Evolutionary conservation across 1,140 invertebrate species (phyloP), one percentile per base, ranked within the genome.

Genomic region (Macrotrachela quadricornifera): DNA sequence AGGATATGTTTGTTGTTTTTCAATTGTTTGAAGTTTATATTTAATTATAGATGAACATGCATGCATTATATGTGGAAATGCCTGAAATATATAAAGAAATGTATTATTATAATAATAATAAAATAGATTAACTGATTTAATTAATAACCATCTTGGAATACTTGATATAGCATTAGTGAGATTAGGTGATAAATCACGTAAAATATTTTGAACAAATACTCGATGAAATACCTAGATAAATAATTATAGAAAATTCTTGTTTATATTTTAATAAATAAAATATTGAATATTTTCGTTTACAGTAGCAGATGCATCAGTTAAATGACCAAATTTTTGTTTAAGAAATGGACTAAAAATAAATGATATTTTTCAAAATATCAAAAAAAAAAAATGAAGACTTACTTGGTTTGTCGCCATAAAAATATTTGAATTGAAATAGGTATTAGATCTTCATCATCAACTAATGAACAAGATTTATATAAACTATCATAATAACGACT

Each of bases 351-450:
- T 49, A 40, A 16, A n/a, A 15, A 36, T 15, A 49, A 36, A 49
- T 36, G 3, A 9, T 4, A 16, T 49, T 11, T 4, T 16, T 30
- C 14, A 10, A 9, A 3, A 6, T 4, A 16, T 30, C 1, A 36
- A 1, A 39, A 1, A 6, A 46, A 45, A 40, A 55, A 8, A 16
- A 47, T 16, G 44, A 42, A 45, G 54, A 56, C 59, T 66, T 67
- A 84, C 76, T 87, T 85, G 57, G 87, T 85, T 75, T 94, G 87
- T 62, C 85, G 78, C 91, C 91, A 96, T 56, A 96, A 77, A 73
- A 94, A 96, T 57, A 85, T 83, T 68, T 96, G 91, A 56, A 96
- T 86, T 4, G 90, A 85, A 57, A 94, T 80, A n/a, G 91, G 91
- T 57, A 95, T 73, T 54, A 82, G 76, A 49, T 70, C 64, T 59